These are phyloP conservation scores for Bombus impatiens DNA, from an alignment of 1,140 invertebrate species.

Conservation along the genomic window DNA sequence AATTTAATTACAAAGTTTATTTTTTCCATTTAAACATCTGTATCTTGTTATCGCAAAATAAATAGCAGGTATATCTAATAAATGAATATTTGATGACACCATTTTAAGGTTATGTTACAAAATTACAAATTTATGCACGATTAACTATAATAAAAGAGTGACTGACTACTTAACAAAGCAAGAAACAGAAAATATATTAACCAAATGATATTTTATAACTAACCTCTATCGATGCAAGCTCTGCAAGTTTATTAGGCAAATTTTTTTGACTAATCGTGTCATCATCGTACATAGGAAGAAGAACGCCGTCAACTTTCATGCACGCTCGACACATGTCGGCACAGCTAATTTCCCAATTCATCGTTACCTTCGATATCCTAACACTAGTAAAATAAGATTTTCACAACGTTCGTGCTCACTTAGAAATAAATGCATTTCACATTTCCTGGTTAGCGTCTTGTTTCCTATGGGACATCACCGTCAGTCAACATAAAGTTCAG, in stretches of 20 bases:
- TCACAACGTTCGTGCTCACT: neutral
- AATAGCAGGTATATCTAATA: neutral
- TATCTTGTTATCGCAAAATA: neutral
- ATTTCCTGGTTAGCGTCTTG: conserved; percentile 43
- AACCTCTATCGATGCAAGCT: conserved; percentile 77
- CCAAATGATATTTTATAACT: conserved; percentile 34
- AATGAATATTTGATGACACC: neutral
- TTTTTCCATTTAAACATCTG: neutral
- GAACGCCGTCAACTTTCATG: conserved; percentile 75
- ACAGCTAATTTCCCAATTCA: conserved; percentile 75
- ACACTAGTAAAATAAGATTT: conserved; percentile 17
- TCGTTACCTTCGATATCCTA: conserved; percentile 49
- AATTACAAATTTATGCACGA: neutral
- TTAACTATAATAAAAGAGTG: neutral
- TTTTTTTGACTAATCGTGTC: conserved; percentile 68
- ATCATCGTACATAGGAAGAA: conserved; percentile 77
- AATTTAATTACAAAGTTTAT: neutral
- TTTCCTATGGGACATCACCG: conserved; percentile 13
- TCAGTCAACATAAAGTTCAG: conserved; percentile 5
- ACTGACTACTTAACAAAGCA: neutral
- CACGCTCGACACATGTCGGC: conserved; percentile 78
- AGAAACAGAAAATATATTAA: neutral
- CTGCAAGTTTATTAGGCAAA: conserved; percentile 75
- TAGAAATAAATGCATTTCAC: conserved; percentile 46
- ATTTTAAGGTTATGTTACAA: conserved; percentile 39